Evolutionary conservation across 2,888 invertebrate genomes (phyloP).

Genomic region (Euspilapteryx auroguttella): DNA sequence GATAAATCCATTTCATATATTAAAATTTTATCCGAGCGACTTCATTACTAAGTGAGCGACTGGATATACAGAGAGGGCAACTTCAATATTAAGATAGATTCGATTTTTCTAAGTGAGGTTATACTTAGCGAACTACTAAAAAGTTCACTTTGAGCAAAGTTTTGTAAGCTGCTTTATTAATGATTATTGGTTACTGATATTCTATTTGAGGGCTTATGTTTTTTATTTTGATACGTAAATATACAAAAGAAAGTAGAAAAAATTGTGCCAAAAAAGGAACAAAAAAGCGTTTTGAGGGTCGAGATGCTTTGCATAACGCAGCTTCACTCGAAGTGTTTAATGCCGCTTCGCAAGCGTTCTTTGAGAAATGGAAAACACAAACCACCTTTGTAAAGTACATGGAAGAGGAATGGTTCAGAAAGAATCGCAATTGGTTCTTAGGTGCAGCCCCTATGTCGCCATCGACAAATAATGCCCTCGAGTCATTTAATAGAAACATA

Average conservation of each 20-base stretch:
- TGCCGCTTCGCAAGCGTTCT: conserved; percentile 6
- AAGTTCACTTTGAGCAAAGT: conserved; percentile 6
- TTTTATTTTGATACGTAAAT: conserved; percentile 7
- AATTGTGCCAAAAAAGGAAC: conserved; percentile 4
- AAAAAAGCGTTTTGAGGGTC: conserved; percentile 7
- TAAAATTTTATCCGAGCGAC: conserved; percentile 6
- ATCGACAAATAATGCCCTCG: conserved; percentile 6
- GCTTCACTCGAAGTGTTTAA: conserved; percentile 6
- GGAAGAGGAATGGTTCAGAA: conserved; percentile 6
- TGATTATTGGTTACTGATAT: conserved; percentile 7
- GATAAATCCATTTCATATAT: conserved; percentile 5
- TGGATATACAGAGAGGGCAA: conserved; percentile 8
- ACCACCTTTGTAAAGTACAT: conserved; percentile 6
- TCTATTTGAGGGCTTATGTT: conserved; percentile 7
- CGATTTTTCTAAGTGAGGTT: conserved; percentile 7
- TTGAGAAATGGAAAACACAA: conserved; percentile 3
- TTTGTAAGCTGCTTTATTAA: conserved; percentile 6
- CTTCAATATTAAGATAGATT: conserved; percentile 7
- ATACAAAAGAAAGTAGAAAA: conserved; percentile 6
- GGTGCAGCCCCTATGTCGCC: conserved; percentile 7
- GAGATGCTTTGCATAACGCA: conserved; percentile 7
- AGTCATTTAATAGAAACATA: conserved; percentile 8
- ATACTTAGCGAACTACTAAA: conserved; percentile 6
- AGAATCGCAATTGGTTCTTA: conserved; percentile 8
- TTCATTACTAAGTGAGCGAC: conserved; percentile 7